Percentiles rank a stretch among this genome's conserved stretches.
Conservation (phyloP, 2,113 vertebrate species). For the Bos indicus region DNA sequence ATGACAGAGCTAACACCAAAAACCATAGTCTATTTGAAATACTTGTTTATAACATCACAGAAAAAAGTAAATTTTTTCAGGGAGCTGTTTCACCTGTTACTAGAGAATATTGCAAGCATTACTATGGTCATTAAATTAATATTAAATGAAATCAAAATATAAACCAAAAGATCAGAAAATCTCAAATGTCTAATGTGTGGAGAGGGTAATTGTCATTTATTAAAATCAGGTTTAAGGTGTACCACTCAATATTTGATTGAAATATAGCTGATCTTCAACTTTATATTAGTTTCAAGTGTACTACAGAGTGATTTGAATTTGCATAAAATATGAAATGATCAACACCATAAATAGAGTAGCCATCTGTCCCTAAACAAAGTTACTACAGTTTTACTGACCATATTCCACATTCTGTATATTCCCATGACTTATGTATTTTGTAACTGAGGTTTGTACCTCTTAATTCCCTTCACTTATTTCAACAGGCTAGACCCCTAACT, state of each 20-base stretch:
- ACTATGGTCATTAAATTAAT: background rate
- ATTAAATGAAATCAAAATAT: background rate
- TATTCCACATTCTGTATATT: background rate
- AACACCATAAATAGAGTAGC: background rate
- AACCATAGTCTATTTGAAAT: conserved; percentile 36
- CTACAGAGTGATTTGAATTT: background rate
- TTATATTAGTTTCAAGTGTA: background rate
- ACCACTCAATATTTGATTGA: background rate
- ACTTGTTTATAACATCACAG: background rate
- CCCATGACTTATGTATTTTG: background rate
- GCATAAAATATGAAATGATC: background rate
- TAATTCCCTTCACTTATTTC: background rate
- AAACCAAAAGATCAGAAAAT: background rate
- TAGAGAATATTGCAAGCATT: background rate
- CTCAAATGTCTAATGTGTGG: background rate
- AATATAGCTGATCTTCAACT: background rate
- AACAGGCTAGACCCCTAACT: background rate
- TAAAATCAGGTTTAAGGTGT: background rate
- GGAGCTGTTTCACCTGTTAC: conserved; percentile 1
- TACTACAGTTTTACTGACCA: background rate
- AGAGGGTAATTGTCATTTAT: background rate
- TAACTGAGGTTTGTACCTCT: background rate
- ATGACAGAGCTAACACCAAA: background rate
- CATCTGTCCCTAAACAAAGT: background rate
- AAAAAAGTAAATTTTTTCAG: background rate